Base-by-base conservation (phyloP, 1,140 invertebrate species). In the Sycophaga agraensis region DNA sequence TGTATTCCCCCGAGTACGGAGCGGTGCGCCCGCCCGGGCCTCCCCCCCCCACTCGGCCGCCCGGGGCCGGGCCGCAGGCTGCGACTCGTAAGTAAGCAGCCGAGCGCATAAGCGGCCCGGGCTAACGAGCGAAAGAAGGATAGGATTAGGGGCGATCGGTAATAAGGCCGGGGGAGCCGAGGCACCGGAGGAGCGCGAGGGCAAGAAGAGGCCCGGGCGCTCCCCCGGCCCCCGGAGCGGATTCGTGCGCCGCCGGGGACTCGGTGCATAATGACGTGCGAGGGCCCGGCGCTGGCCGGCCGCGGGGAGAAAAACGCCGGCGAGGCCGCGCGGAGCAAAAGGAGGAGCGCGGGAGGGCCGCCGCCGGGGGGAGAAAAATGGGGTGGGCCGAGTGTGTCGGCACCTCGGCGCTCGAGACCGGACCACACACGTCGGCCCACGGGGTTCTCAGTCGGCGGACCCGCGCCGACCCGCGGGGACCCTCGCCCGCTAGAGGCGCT, bases 381-480 rank as follows among this genome's bases (percentile, higher is more conserved):
- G 68, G 71, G 70, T 71, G 67, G 72, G 69, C 77, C 74, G 77
- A 79, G 79, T 81, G n/a, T n/a, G 79, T 81, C 79, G 79, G 79
- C 79, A 80, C 78, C 77, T 81, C 73, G 76, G 77, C 76, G 65
- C 74, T n/a, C 4, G n/a, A 37, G 50, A 37, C 16, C 50, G 73
- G 79, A 81, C 79, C 79, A 81, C 79, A 81, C 79, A 81, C 79
- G 77, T 81, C 70, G 79, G 74, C 66, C 8, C 31, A 74, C 11
- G 73, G 56, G 79, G 72, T 68, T 79, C 79, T 77, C 79, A 80
- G 77, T 68, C 59, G 37, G 63, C 24, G 69, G 59, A 59, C 63
- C 4, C 19, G 21, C 37, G 28, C 11, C 28, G 28, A 31, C 11
- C 28, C 4, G 28, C 28, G 28, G 16, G 26, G 19, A 37, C 34